Evolutionary conservation across 1,140 invertebrate genomes (phyloP).

Genomic region (Drosophila busckii): DNA sequence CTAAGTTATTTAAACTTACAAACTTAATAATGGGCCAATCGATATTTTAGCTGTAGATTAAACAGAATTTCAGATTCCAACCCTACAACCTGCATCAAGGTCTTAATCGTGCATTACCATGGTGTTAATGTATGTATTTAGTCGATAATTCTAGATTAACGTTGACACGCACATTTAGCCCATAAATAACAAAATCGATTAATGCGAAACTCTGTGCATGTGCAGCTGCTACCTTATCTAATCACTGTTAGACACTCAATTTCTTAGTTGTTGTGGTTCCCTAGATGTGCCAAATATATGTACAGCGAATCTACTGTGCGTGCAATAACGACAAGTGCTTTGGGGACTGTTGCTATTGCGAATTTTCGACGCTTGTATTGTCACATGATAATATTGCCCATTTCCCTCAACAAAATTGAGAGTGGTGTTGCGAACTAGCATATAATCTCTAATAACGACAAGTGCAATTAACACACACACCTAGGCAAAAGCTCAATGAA

Average conservation of each 20-base stretch:
- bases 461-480: conserved; percentile 45
- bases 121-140: no score
- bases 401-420: not conserved
- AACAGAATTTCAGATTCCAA: no score
- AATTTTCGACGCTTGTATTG: no score
- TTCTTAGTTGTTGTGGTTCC: conserved; percentile 1
- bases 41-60: no score
- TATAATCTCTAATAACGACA: conserved; percentile 38
- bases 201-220: no score
- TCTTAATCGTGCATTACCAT: no score
- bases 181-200: conserved; percentile 1
- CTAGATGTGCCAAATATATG: conserved; percentile 23
- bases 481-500: conserved; percentile 9
- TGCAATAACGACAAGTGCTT: conserved; percentile 31
- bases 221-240: conserved; percentile 8
- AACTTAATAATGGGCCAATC: no score
- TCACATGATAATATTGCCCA: conserved; percentile 50
- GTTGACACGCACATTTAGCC: not conserved
- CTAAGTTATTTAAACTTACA: no score
- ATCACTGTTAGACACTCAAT: conserved; percentile 8
- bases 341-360: no score
- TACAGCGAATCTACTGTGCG: not conserved
- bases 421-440: not conserved
- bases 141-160: no score
- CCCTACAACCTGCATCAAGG: no score